A percentile compares a stretch with the other conserved stretches of the same genome.
Evolutionary conservation across 2,888 invertebrate genomes (phyloP).

Genomic region (Hedychridium roseum): DNA sequence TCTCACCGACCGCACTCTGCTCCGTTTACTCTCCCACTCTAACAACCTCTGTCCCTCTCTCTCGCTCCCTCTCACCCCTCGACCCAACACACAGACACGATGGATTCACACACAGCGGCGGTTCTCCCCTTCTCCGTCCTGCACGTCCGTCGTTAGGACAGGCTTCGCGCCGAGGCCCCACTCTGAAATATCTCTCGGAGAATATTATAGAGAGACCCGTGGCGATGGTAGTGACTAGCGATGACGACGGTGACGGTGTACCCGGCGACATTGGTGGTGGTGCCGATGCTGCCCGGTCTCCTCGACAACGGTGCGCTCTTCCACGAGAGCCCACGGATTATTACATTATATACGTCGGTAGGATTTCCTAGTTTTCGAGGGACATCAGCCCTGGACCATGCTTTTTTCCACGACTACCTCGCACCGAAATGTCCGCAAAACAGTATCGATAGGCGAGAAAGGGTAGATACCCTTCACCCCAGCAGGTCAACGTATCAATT

Average conservation of each 20-base stretch:
- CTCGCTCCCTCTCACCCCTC: slow-evolving; percentile 13
- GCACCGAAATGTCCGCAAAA: too few relatives aligned
- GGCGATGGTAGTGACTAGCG: too few relatives aligned
- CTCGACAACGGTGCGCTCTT: slow-evolving; percentile 44
- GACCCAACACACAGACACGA: too few relatives aligned
- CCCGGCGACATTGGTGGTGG: too few relatives aligned
- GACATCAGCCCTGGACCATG: background rate
- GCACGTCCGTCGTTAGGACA: slow-evolving; percentile 31
- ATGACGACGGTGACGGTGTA: slow-evolving; percentile 26
- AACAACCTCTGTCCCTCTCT: slow-evolving; percentile 21
- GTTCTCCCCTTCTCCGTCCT: slow-evolving; percentile 8
- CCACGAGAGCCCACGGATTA: slow-evolving; percentile 41
- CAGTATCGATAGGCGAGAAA: too few relatives aligned
- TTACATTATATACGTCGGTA: slow-evolving; percentile 40
- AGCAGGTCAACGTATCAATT: too few relatives aligned
- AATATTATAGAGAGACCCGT: slow-evolving; percentile 56
- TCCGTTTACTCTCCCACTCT: slow-evolving; percentile 12
- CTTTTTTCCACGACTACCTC: too few relatives aligned
- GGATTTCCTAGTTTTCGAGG: too few relatives aligned
- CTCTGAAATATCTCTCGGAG: slow-evolving; percentile 56
- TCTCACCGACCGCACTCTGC: slow-evolving; percentile 21
- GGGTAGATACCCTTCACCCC: too few relatives aligned
- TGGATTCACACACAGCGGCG: background rate
- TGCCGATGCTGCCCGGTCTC: slow-evolving; percentile 40
- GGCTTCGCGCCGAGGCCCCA: slow-evolving; percentile 37